Evolutionary conservation across 2,113 vertebrate genomes (phyloP), one percentile per base, ranked within the genome.

Genomic region (Neodon shergylaensis): DNA sequence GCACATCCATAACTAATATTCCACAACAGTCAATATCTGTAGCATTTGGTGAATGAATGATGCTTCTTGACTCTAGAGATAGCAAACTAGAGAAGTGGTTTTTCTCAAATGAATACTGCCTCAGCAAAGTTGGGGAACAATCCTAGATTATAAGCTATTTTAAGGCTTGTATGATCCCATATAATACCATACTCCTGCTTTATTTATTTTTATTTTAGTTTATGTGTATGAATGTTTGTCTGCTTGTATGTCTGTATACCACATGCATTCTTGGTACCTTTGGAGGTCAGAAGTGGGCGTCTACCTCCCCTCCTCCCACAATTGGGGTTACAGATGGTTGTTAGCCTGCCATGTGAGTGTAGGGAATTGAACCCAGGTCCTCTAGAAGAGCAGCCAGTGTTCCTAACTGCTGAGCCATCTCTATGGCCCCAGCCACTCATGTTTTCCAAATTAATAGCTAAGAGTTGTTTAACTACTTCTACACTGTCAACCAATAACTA

Each of bases 401-500:
- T 82, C 54, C 36, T 39, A 83, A 63, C n/a, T 83, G 54, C 81
- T 42, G 58, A 63, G 81, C 58, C 13, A 42, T 42, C n/a, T 83
- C 81, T 83, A 17, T 8, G 28, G 58, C n/a, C 58, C 24, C 54
- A 42, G 42, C 28, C 52, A 54, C 49, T 88, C 49, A 6, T 36
- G 44, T 72, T 94, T 94, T 92, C 90, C 66, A 88, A 82, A 76
- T 86, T 26, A 94, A 88, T 88, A 94, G 65, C 68, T 65, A 86
- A 94, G 85, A 83, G 31, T 31, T 85, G 33, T 74, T 33, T 70
- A 87, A 94, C 39, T 91, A 17, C 54, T 77, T 94, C 33, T 77
- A 19, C 24, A 22, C 21, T 66, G 63, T 92, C 65, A 88, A 74
- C 7, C 66, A 86, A 82, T 5, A 88, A 31, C 52, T 83, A 87